phyloP scores from a whole-genome alignment of 1,140 invertebrate genomes.

The Cherax destructor region DNA sequence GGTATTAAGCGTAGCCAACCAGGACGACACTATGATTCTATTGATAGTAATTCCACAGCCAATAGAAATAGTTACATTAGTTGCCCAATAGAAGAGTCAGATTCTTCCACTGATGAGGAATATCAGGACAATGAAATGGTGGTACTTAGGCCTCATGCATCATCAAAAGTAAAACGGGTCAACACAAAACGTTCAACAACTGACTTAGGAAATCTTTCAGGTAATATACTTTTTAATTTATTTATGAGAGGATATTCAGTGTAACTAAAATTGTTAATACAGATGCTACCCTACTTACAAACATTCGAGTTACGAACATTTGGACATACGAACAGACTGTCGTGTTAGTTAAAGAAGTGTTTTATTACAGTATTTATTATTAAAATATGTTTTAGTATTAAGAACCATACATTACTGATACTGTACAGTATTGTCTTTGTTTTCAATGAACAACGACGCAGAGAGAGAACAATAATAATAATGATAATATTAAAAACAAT shows the following conservation, averaged over 20 bases:
- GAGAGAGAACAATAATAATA: no score
- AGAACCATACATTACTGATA: no score
- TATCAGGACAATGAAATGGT: conserved; percentile 80
- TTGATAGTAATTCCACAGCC: conserved; percentile 50
- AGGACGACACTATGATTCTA: conserved; percentile 48
- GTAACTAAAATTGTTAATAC: no score
- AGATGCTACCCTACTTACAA: no score
- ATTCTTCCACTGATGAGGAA: conserved; percentile 81
- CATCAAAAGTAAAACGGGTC: conserved; percentile 74
- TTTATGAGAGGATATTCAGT: neutral
- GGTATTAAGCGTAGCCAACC: conserved; percentile 57
- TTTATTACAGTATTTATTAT: no score
- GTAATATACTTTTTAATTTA: conserved; percentile 28
- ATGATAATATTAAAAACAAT: no score
- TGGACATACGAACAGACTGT: no score
- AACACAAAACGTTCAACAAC: conserved; percentile 67
- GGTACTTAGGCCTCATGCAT: conserved; percentile 74
- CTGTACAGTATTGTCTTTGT: no score
- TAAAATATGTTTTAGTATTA: no score
- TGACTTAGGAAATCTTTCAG: conserved; percentile 30
- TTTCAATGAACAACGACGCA: no score
- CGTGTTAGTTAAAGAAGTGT: no score
- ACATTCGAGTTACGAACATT: no score
- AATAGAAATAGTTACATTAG: conserved; percentile 45
- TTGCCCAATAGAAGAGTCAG: conserved; percentile 76